Evolutionary conservation across 2,113 vertebrate genomes (phyloP).

Genomic region (Tachysurus vachellii): DNA sequence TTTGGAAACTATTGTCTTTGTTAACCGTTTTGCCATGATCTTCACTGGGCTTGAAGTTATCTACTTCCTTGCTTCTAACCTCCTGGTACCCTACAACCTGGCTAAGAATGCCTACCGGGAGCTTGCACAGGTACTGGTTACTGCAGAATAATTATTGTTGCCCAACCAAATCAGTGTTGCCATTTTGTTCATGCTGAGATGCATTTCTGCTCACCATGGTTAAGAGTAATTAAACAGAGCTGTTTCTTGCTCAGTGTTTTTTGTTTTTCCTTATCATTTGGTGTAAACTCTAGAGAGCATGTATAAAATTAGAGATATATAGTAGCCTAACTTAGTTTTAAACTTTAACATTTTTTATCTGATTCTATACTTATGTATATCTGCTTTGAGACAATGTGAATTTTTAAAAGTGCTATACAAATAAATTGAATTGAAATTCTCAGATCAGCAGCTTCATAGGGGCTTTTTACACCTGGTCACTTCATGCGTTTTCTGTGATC

Average conservation of each 20-base stretch:
- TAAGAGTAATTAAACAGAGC: background rate
- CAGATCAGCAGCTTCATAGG: background rate
- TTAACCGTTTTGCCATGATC: slow-evolving; percentile 99
- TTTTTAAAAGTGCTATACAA: no score
- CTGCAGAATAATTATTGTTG: background rate
- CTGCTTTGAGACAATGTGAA: no score
- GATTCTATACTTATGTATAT: no score
- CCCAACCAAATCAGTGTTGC: no score
- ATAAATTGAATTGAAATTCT: background rate
- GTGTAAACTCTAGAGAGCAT: background rate
- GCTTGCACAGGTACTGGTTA: slow-evolving; percentile 86
- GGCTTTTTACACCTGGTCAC: no score
- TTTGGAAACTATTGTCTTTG: slow-evolving; percentile 92
- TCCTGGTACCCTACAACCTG: slow-evolving; percentile 94
- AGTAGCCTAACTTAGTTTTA: no score
- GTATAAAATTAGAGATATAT: no score
- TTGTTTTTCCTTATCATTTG: background rate
- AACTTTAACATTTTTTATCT: no score
- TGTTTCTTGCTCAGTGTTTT: background rate
- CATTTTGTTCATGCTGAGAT: background rate
- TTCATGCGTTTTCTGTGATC: no score
- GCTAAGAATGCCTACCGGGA: slow-evolving; percentile 97
- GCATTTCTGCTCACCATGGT: background rate
- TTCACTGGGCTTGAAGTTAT: slow-evolving; percentile 97
- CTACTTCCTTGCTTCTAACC: slow-evolving; percentile 94